Base-by-base conservation (phyloP, 1,140 invertebrate species). In the Oedothorax gibbosus region DNA sequence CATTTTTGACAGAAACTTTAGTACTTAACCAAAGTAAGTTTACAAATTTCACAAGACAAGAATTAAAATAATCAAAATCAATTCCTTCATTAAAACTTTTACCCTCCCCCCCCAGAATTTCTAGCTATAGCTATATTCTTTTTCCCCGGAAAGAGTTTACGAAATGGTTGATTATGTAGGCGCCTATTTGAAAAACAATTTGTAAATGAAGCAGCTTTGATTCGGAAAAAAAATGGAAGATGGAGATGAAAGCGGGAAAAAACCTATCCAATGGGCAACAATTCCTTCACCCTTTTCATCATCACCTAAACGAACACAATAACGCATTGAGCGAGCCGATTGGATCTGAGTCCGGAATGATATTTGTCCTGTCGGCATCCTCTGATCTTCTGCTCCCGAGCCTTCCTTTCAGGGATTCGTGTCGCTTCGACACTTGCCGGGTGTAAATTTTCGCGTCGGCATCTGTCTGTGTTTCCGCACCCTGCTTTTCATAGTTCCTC, bases 241-340 rank as follows among this genome's bases (percentile, higher is more conserved):
- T 54, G 62, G 20, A 71, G 66, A 56, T 60, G 53, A 57, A n/a
- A 54, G 54, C 14, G 21, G 20, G 35, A 20, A 79, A 51, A 66
- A 21, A 54, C 50, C n/a, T 51, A n/a, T 51, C 21, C 21, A 60
- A 82, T 62, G 35, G 60, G 56, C 18, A 73, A 82, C 80, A 82
- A 82, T 82, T 82, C 80, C 66, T 71, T 62, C 69, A 35, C 78
- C 80, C 68, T 80, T 80, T 80, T 80, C 78, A 80, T 80, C 78
- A 80, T 54, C 78, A 69, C 66, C 78, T 80, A 69, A 82, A 65
- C 80, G 80, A 82, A 82, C 57, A 82, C 80, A 82, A 82, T 82
- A 73, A 82, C 54, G 69, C 69, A 62, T 82, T 72, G 80, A 80
- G 56, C 54, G 76, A 66, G 64, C 57, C 76, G 78, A 79, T 79